Base-by-base conservation (phyloP, 2,888 invertebrate genomes). In the Diadromus collaris region DNA sequence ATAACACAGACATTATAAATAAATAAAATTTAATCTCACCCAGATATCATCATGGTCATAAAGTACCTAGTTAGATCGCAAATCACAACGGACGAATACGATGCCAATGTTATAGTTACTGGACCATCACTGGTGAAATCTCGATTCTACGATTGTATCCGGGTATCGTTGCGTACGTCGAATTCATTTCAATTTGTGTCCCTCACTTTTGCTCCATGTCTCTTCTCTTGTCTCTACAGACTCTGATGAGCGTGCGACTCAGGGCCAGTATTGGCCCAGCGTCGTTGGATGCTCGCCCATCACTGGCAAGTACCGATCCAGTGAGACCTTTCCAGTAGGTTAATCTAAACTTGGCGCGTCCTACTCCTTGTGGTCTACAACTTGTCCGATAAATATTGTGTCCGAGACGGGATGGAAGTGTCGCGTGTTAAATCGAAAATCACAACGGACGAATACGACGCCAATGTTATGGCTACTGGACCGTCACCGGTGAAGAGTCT, bases 401-500 rank as follows among this genome's bases (percentile, higher is more conserved):
- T 51, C 29, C 38, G 46, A 32, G 44, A 61, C 44, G 56, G 27
- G 29, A 27, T 6, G 56, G 9, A 56, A 56, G 56, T 56, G n/a
- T 27, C 38, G 29, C 61, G 76, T 34, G 60, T 60, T 51, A 67
- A 74, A 77, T 68, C 46, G 44, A 41, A 64, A 81, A 78, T 73
- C 63, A 64, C 74, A 63, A 63, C 76, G 73, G 77, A 74, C 61
- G 71, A 71, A 74, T 72, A 68, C 61, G 54, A 75, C 48, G 51
- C 3, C 56, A 51, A 67, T 71, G 48, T 65, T 32, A 38, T 21
- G 38, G 41, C 19, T 41, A 51, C 24, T 63, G 56, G 27, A 51
- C 19, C 34, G 72, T 64, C 60, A 67, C 51, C 19, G 61, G 65
- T 67, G 70, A 46, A 80, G 63, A 80, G 78, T 81, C 83, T 80